phyloP scores from a whole-genome alignment of 1,140 invertebrate genomes.

The Drosophila sechellia region DNA sequence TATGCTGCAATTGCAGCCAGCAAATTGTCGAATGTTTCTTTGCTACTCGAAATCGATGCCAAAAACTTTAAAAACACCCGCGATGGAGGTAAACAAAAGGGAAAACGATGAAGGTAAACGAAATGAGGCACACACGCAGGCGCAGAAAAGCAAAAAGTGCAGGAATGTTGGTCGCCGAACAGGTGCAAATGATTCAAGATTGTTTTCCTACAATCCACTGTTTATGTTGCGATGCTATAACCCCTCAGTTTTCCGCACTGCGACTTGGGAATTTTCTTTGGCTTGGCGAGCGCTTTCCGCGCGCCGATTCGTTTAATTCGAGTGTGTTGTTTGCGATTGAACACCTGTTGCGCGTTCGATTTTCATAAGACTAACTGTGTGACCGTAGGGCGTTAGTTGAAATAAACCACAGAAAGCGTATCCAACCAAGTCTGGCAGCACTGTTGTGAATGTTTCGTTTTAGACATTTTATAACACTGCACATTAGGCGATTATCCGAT shows the following conservation, averaged over 20 bases:
- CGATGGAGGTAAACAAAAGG: conserved; percentile 13
- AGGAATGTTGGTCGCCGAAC: conserved; percentile 57
- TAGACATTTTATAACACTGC: background rate
- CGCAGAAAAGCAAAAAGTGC: conserved; percentile 7
- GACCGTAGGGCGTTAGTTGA: background rate
- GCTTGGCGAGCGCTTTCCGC: conserved; percentile 28
- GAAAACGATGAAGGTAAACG: background rate
- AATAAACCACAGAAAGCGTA: background rate
- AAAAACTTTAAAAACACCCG: conserved; percentile 15
- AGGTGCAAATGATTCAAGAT: conserved; percentile 54
- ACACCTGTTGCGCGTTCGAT: conserved; percentile 34
- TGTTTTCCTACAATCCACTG: background rate
- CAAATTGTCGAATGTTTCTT: conserved; percentile 52
- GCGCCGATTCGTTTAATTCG: conserved; percentile 16
- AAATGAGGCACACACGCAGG: conserved; percentile 12
- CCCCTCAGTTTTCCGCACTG: conserved; percentile 34
- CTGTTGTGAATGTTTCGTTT: background rate
- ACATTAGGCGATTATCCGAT: too few species aligned
- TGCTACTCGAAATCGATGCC: conserved; percentile 14
- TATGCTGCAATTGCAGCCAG: conserved; percentile 58
- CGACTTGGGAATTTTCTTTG: conserved; percentile 38
- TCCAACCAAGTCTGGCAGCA: background rate
- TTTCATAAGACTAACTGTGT: conserved; percentile 5
- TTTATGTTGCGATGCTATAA: conserved; percentile 4
- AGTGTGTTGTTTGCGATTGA: conserved; percentile 26